Evolutionary conservation across 1,140 invertebrate species (phyloP).

Genomic region (Apis florea): DNA sequence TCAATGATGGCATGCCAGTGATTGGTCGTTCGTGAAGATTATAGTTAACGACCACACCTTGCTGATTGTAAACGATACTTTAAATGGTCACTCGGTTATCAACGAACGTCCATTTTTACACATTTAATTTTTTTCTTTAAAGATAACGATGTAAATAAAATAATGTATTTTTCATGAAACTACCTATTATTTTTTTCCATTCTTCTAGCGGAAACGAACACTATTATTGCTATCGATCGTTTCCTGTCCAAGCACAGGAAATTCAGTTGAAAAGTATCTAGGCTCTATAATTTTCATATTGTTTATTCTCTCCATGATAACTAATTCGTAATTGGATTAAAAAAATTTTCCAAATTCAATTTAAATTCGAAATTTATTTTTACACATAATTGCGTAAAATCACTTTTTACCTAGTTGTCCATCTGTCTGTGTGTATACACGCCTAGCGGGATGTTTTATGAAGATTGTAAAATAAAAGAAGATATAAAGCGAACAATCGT

Average conservation of each 20-base stretch:
- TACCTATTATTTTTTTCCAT: background rate
- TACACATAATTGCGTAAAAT: no score
- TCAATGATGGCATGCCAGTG: slow-evolving; percentile 11
- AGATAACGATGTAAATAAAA: background rate
- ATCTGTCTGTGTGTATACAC: no score
- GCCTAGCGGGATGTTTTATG: background rate
- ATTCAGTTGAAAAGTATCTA: background rate
- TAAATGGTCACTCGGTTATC: slow-evolving; percentile 12
- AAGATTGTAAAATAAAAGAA: background rate
- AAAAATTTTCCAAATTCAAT: no score
- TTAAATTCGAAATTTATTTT: no score
- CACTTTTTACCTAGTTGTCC: no score
- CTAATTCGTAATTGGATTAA: no score
- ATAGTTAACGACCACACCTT: slow-evolving; percentile 18
- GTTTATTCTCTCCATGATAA: no score
- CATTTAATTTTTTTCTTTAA: background rate
- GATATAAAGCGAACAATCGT: background rate
- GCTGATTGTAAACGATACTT: background rate
- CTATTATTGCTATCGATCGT: background rate
- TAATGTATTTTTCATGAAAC: background rate
- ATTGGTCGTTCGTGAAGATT: slow-evolving; percentile 20
- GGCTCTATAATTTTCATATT: no score
- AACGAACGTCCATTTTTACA: background rate
- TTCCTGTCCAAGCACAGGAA: background rate
- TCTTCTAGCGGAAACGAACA: background rate